phyloP scores from a whole-genome alignment of 2,113 vertebrate species.

The Silurus meridionalis region DNA sequence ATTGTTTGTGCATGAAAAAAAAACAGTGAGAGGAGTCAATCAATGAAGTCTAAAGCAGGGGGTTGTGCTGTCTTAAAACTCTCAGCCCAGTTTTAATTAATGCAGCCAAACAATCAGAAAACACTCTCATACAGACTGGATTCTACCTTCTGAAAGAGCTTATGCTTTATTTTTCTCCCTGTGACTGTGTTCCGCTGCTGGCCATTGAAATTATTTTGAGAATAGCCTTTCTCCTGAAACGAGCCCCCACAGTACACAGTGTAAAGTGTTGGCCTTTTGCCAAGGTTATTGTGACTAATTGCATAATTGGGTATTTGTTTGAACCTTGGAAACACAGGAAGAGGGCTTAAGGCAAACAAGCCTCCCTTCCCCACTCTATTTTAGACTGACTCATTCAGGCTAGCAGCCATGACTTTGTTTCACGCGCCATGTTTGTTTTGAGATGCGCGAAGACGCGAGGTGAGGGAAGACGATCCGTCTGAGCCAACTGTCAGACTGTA shows the following conservation, averaged over 20 bases:
- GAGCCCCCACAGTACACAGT: slow-evolving; percentile 13
- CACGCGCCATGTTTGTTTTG: slow-evolving; percentile 8
- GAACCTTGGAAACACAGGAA: slow-evolving; percentile 9
- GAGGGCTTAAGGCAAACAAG: slow-evolving; percentile 9
- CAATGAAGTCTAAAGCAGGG: slow-evolving; percentile 59
- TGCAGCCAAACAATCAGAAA: slow-evolving; percentile 47
- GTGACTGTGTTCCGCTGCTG: slow-evolving; percentile 19
- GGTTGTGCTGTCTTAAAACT: slow-evolving; percentile 60
- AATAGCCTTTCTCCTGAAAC: slow-evolving; percentile 27
- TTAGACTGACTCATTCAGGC: slow-evolving; percentile 30
- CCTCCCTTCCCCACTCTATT: slow-evolving; percentile 11
- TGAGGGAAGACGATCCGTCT: slow-evolving; percentile 15
- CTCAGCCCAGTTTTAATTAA: slow-evolving; percentile 64
- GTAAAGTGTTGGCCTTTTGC: not conserved
- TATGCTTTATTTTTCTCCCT: slow-evolving; percentile 34
- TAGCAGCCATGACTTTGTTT: slow-evolving; percentile 23
- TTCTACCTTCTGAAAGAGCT: slow-evolving; percentile 40
- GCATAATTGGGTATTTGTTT: slow-evolving; percentile 31
- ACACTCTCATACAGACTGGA: slow-evolving; percentile 45
- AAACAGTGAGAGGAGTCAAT: slow-evolving; percentile 53
- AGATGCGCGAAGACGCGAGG: not conserved
- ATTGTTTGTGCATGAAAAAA: slow-evolving; percentile 37
- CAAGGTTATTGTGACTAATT: slow-evolving; percentile 38
- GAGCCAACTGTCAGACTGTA: slow-evolving; percentile 61
- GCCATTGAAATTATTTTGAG: slow-evolving; percentile 39